These are phyloP conservation scores for Excalfactoria chinensis DNA, from an alignment of 2,113 vertebrate genomes.

Conservation along the genomic window DNA sequence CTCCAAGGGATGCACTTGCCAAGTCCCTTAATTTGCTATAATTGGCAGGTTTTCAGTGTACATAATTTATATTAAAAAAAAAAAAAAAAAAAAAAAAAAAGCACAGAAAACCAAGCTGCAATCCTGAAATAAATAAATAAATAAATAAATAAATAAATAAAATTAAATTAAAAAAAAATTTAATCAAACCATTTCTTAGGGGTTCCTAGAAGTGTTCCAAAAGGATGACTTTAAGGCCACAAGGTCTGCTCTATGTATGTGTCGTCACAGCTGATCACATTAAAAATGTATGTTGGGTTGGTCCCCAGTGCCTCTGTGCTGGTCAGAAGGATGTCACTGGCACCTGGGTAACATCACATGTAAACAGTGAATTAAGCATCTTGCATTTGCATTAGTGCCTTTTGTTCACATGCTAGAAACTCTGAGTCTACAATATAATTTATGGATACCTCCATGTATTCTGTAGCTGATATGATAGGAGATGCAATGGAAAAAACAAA, in stretches of 20 bases:
- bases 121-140: slow-evolving; percentile 76
- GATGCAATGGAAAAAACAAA: not conserved
- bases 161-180: slow-evolving; percentile 79
- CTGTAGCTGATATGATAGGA: slow-evolving; percentile 76
- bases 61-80: slow-evolving; percentile 81
- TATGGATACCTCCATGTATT: slow-evolving; percentile 80
- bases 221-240: slow-evolving; percentile 78
- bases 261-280: slow-evolving; percentile 83
- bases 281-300: slow-evolving; percentile 83
- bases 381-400: slow-evolving; percentile 79
- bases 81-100: slow-evolving; percentile 17
- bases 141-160: slow-evolving; percentile 36
- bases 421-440: slow-evolving; percentile 75
- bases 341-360: slow-evolving; percentile 83
- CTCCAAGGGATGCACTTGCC: slow-evolving; percentile 81
- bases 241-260: slow-evolving; percentile 79
- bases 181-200: slow-evolving; percentile 84
- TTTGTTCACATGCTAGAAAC: slow-evolving; percentile 79
- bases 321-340: slow-evolving; percentile 81
- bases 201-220: slow-evolving; percentile 79
- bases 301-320: slow-evolving; percentile 75
- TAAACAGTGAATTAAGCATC: slow-evolving; percentile 81
- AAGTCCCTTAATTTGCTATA: slow-evolving; percentile 85
- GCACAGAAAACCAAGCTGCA: slow-evolving; percentile 61
- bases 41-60: slow-evolving; percentile 86